Conservation (phyloP, 2,888 invertebrate genomes). For the Aricia artaxerxes region DNA sequence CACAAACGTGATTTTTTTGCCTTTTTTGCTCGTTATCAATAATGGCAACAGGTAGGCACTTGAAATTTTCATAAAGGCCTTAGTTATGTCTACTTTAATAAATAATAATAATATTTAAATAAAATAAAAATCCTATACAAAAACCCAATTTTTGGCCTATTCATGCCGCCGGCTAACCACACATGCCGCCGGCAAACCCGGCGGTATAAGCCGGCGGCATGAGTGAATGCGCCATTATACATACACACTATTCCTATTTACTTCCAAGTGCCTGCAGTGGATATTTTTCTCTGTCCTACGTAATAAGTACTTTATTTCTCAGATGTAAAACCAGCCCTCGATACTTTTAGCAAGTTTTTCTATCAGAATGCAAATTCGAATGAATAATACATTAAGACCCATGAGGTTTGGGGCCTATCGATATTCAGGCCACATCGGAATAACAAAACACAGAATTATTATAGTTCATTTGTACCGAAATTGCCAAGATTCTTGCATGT, state of each 20-base stretch:
- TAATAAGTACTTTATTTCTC: not conserved
- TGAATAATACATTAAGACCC: conserved; percentile 40
- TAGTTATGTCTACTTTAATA: too few species aligned
- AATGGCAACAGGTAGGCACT: too few species aligned
- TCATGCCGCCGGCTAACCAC: too few species aligned
- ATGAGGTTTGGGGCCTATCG: conserved; percentile 34
- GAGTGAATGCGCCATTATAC: too few species aligned
- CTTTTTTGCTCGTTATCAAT: too few species aligned
- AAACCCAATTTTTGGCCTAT: too few species aligned
- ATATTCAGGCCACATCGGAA: conserved; percentile 33
- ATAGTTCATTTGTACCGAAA: conserved; percentile 2
- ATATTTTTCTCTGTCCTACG: not conserved
- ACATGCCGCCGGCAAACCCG: too few species aligned
- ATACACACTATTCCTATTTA: not conserved
- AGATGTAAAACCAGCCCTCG: not conserved
- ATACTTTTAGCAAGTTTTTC: conserved; percentile 29
- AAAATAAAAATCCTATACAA: too few species aligned
- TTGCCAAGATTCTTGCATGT: not conserved
- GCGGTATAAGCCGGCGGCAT: too few species aligned
- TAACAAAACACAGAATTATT: conserved; percentile 28
- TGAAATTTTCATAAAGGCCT: too few species aligned
- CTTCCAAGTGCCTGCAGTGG: not conserved
- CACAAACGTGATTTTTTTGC: too few species aligned
- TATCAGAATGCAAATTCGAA: conserved; percentile 39
- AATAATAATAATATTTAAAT: too few species aligned